phyloP scores from a whole-genome alignment of 1,140 invertebrate species.

The Drosophila tsacasi region DNA sequence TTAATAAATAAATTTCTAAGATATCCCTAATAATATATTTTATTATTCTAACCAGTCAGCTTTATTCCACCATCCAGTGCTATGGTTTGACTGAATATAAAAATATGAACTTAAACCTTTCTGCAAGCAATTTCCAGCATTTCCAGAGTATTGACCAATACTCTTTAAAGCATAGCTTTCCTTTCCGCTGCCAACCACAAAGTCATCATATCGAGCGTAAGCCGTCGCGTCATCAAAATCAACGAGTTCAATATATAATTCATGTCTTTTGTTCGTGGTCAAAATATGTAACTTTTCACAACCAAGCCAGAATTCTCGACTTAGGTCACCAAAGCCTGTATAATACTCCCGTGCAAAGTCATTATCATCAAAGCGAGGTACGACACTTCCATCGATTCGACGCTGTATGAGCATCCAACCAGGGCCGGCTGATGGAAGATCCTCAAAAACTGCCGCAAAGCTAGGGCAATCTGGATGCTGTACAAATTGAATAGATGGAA shows the following conservation, averaged over 20 bases:
- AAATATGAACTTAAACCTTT: too few species aligned
- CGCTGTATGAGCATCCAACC: too few species aligned
- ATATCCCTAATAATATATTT: neutral
- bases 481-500: too few species aligned
- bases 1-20: neutral
- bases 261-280: neutral
- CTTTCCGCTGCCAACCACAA: neutral
- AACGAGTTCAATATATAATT: constrained; percentile 8
- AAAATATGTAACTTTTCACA: neutral
- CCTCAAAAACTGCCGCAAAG: too few species aligned
- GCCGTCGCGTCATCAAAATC: constrained; percentile 10
- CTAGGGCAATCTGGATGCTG: too few species aligned
- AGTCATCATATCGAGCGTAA: neutral
- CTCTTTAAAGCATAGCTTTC: neutral
- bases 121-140: neutral
- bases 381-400: too few species aligned
- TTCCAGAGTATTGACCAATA: neutral
- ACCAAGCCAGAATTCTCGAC: too few species aligned
- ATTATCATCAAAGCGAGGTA: too few species aligned
- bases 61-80: neutral
- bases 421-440: too few species aligned
- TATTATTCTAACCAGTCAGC: neutral
- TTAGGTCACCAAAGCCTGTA: too few species aligned
- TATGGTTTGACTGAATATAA: too few species aligned
- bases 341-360: too few species aligned